A percentile compares a stretch with the other conserved stretches of the same genome.
Evolutionary conservation across 2,888 invertebrate genomes (phyloP).

Genomic region (Gari tellinella): DNA sequence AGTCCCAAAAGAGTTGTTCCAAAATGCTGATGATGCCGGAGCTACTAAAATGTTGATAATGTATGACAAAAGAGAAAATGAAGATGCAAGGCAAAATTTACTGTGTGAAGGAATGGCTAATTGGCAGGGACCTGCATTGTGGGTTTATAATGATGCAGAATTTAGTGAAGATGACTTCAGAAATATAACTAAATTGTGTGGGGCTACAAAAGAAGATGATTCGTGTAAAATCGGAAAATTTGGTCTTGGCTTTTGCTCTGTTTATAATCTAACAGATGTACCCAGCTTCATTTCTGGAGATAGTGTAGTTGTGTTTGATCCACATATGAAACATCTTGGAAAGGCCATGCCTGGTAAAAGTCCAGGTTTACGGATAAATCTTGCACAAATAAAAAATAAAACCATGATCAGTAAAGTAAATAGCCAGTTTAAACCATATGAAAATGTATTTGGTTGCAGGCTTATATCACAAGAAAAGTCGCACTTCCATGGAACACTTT

Average conservation of each 20-base stretch:
- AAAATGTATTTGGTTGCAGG: conserved; percentile 71
- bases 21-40: conserved; percentile 80
- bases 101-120: conserved; percentile 76
- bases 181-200: conserved; percentile 79
- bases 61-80: conserved; percentile 78
- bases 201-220: conserved; percentile 77
- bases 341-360: conserved; percentile 55
- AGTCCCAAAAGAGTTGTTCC: conserved; percentile 78
- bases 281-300: conserved; percentile 80
- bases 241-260: conserved; percentile 82
- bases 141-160: conserved; percentile 80
- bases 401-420: conserved; percentile 49
- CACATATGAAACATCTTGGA: conserved; percentile 76
- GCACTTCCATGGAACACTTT: conserved; percentile 74
- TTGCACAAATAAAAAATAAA: conserved; percentile 43
- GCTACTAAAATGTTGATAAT: conserved; percentile 69
- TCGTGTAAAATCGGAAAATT: conserved; percentile 80
- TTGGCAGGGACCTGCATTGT: conserved; percentile 82
- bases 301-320: conserved; percentile 81
- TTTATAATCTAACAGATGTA: conserved; percentile 82
- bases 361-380: conserved; percentile 69
- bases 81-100: conserved; percentile 64
- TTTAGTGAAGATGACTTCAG: conserved; percentile 80
- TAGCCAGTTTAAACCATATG: conserved; percentile 73
- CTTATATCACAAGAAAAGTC: conserved; percentile 20